Evolutionary conservation across 2,888 invertebrate genomes (phyloP), one percentile per base, ranked within the genome.

Genomic region (Polydrusus tereticollis): DNA sequence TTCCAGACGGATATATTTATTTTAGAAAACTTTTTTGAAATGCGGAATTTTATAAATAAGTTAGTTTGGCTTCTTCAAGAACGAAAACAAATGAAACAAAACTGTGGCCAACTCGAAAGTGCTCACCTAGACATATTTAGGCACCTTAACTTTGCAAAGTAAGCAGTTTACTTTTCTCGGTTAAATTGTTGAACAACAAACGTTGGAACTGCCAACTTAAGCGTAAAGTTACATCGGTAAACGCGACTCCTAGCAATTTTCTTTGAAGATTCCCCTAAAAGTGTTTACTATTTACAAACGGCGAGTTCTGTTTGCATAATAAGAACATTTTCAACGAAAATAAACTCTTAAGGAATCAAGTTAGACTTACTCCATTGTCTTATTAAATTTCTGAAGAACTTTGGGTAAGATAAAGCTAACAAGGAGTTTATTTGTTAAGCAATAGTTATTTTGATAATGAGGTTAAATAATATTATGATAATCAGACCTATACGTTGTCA

Each of bases 211-310:
- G 59, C 41, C 23, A 59, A 59, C 41, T 59, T 59, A 59, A 59
- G 59, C 59, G 41, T 59, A 59, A 59, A 59, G 59, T 59, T 59
- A 59, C 59, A 59, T 23, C 12, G 59, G 59, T 59, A 59, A 59
- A 41, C 43, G 59, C 20, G 41, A 59, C 36, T 57, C 57, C 57
- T 57, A 36, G 57, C 57, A 57, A 57, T 57, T 57, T 57, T 57
- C 57, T 33, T 57, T 57, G 57, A 33, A 36, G 57, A 57, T 57
- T 23, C 59, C 21, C 59, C 59, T 43, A 41, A 59, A 38, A 26
- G 18, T 59, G 41, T 59, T 59, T 59, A 59, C 59, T 59, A 59
- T 59, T 59, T 23, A 59, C 41, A 43, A 12, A 59, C 20, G 36
- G 14, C 36, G 20, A 41, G 36, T 21, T 59, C n/a, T 59, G 59